These are phyloP conservation scores for Archips crataeganus DNA, from an alignment of 2,888 invertebrate species.

Conservation along the genomic window DNA sequence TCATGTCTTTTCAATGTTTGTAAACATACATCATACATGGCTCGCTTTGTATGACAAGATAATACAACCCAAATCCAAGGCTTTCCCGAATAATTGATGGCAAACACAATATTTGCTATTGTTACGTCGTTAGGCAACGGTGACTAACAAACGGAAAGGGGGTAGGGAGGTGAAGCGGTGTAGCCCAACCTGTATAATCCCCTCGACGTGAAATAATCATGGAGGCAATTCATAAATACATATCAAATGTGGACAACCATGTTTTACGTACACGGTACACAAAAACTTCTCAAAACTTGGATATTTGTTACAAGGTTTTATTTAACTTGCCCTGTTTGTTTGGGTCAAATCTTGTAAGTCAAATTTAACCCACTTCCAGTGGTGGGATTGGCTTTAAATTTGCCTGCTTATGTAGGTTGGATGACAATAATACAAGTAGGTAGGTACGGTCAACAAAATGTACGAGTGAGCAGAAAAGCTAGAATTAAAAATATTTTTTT, in stretches of 20 bases:
- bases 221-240: constrained; percentile 37
- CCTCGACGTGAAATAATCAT: constrained; percentile 36
- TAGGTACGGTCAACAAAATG: too few species aligned
- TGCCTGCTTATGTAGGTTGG: too few species aligned
- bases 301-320: too few species aligned
- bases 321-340: too few species aligned
- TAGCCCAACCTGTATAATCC: constrained; percentile 15
- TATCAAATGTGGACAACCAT: constrained; percentile 27
- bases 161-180: constrained; percentile 8
- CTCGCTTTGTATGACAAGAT: constrained; percentile 21
- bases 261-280: constrained; percentile 14
- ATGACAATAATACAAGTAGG: too few species aligned
- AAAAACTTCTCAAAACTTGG: background rate
- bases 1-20: constrained; percentile 7
- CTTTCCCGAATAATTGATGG: constrained; percentile 37
- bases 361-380: too few species aligned
- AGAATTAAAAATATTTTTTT: too few species aligned
- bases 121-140: constrained; percentile 24
- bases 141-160: constrained; percentile 15
- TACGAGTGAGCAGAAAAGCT: too few species aligned
- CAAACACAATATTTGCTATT: constrained; percentile 37
- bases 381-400: too few species aligned
- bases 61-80: constrained; percentile 30
- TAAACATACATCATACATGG: constrained; percentile 19
- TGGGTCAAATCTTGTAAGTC: too few species aligned